Evolutionary conservation across 2,888 invertebrate species (phyloP).

Genomic region (Podabrus alpinus): DNA sequence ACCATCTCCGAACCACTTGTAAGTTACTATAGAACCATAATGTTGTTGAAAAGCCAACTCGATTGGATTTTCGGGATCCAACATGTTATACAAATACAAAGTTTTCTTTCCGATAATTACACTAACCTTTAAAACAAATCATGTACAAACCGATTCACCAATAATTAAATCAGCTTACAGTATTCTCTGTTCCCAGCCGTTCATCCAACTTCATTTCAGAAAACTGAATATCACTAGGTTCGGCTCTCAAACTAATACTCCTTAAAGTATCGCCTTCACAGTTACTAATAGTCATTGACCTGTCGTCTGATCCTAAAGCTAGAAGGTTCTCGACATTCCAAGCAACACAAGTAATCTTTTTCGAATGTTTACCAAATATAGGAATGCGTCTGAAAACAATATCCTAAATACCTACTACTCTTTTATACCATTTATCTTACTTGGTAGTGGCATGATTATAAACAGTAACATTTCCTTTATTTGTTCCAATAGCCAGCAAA

Average conservation of each 20-base stretch:
- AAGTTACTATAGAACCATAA: slow-evolving; percentile 88
- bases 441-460: slow-evolving; percentile 92
- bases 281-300: slow-evolving; percentile 88
- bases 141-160: neutral
- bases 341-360: slow-evolving; percentile 87
- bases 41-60: slow-evolving; percentile 95
- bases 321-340: slow-evolving; percentile 92
- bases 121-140: slow-evolving; percentile 70
- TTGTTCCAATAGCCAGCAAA: slow-evolving; percentile 88
- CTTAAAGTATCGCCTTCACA: slow-evolving; percentile 93
- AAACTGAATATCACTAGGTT: slow-evolving; percentile 88
- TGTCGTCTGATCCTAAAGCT: slow-evolving; percentile 93
- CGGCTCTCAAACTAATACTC: slow-evolving; percentile 80
- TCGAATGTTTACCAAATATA: slow-evolving; percentile 88
- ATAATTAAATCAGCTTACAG: slow-evolving; percentile 60
- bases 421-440: slow-evolving; percentile 52
- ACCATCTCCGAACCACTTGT: slow-evolving; percentile 93
- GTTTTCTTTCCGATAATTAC: slow-evolving; percentile 89
- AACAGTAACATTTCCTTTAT: slow-evolving; percentile 91
- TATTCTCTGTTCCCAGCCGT: slow-evolving; percentile 79
- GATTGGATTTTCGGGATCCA: slow-evolving; percentile 94
- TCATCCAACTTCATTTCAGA: slow-evolving; percentile 95
- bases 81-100: slow-evolving; percentile 86
- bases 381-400: slow-evolving; percentile 69
- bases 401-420: neutral